Conservation (phyloP, 2,113 vertebrate genomes). For the Lophius piscatorius region DNA sequence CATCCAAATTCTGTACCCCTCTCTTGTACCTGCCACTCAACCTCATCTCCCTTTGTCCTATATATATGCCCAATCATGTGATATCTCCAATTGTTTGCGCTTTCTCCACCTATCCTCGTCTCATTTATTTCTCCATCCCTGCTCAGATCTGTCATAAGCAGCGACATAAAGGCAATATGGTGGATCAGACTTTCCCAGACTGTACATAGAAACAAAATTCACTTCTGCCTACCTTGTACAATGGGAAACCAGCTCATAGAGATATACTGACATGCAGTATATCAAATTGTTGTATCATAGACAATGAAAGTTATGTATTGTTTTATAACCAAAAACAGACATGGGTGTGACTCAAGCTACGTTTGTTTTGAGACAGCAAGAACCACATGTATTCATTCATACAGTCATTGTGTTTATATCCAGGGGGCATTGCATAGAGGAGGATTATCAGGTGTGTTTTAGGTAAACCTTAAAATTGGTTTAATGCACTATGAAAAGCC, state of each 20-base stretch:
- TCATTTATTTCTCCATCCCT: conserved; percentile 44
- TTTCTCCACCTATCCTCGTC: conserved; percentile 32
- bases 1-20: conserved; percentile 43
- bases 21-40: conserved; percentile 47
- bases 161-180: conserved; percentile 76
- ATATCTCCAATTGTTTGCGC: conserved; percentile 48
- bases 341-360: conserved; percentile 80
- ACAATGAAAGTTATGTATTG: conserved; percentile 77
- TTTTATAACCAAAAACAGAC: conserved; percentile 83
- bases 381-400: conserved; percentile 74
- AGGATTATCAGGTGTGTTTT: conserved; percentile 74
- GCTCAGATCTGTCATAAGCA: conserved; percentile 62
- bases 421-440: conserved; percentile 68
- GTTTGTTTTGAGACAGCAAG: conserved; percentile 78
- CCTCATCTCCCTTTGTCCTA: conserved; percentile 39
- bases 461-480: conserved; percentile 71
- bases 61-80: conserved; percentile 46
- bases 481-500: conserved; percentile 78
- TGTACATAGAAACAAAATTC: conserved; percentile 82
- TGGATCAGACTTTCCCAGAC: conserved; percentile 72
- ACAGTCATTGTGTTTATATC: conserved; percentile 67
- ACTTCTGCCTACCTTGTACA: conserved; percentile 76
- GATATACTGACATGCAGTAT: conserved; percentile 74
- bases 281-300: conserved; percentile 79
- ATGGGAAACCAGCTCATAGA: conserved; percentile 78